Evolutionary conservation across 2,113 vertebrate genomes (phyloP), one percentile per base, ranked within the genome.

Genomic region (Macquaria ambigua): DNA sequence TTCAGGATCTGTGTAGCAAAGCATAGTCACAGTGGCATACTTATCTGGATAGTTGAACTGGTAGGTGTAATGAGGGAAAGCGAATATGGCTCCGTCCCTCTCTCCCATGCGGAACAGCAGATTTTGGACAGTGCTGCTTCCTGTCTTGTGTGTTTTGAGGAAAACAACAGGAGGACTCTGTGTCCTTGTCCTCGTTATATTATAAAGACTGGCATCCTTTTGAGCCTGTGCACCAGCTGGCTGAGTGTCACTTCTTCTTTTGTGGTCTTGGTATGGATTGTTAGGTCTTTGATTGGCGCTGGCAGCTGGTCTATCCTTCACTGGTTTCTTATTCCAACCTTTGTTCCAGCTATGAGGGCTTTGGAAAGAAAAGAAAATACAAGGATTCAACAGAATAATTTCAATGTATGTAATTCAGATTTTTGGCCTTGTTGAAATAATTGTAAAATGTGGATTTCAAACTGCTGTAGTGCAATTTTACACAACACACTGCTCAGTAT

Each of bases 1-100:
- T 43, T 25, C 4, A 14, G 8, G 21, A 39, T n/a, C 3, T 18
- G 15, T 18, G 8, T 43, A 12, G 6, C 14, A 31, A 61, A 31
- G 25, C 58, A 9, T 18, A 50, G 48, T 50, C 48, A 21, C 16
- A 21, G 5, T 23, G 5, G 8, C n/a, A 5, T 82, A 88, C 74
- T 79, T 84, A 15, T 83, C 64, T 23, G 92, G 92, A 63, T 92
- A 94, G 74, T 73, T 89, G 71, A 93, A 91, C 52, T 50, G 46
- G 46, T 48, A 48, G 7, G 75, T 81, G 61, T 70, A 68, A 37
- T 64, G 78, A 2, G 93, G 91, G 43, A 94, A 90, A 37, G 92
- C 88, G 15, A 48, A 48, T 5, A 14, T 48, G 46, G 46, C 14
- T 48, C 11, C 15, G 16, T 50, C 16, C 48, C 16, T 50, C 48